Conservation (phyloP, 1,140 invertebrate species). For the Drosophila yakuba region DNA sequence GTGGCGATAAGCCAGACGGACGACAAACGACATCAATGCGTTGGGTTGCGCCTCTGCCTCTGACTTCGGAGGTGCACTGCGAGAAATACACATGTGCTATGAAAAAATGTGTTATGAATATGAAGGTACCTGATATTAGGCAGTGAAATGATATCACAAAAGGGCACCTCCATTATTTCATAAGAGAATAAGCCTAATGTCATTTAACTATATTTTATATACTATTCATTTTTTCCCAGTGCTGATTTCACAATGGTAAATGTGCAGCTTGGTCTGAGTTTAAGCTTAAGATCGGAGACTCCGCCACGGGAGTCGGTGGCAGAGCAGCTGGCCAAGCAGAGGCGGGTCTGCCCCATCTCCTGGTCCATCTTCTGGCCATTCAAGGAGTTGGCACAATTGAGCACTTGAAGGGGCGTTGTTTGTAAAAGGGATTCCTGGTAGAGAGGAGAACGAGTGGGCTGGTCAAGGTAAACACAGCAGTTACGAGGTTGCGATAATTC, state of each 20-base stretch:
- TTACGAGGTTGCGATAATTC: slow-evolving; percentile 32
- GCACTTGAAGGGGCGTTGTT: slow-evolving; percentile 72
- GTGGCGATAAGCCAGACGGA: slow-evolving; percentile 77
- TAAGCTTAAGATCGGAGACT: slow-evolving; percentile 15
- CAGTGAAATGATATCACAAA: too few relatives aligned
- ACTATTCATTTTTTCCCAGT: slow-evolving; percentile 3
- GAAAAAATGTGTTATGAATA: too few relatives aligned
- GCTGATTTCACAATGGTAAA: slow-evolving; percentile 10
- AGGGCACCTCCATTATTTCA: too few relatives aligned
- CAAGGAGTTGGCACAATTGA: slow-evolving; percentile 71
- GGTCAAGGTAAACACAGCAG: slow-evolving; percentile 51
- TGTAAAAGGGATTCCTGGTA: slow-evolving; percentile 51
- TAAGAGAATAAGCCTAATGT: too few relatives aligned
- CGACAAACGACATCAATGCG: slow-evolving; percentile 74
- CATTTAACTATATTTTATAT: neutral
- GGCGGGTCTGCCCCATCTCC: slow-evolving; percentile 19
- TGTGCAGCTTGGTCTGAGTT: slow-evolving; percentile 13
- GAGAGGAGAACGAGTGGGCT: slow-evolving; percentile 33
- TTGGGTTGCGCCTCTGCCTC: slow-evolving; percentile 73
- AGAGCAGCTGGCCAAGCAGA: slow-evolving; percentile 44
- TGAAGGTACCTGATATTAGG: too few relatives aligned
- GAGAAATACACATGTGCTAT: neutral
- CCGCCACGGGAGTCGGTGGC: slow-evolving; percentile 27
- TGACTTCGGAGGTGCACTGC: slow-evolving; percentile 6
- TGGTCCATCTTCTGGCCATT: slow-evolving; percentile 26